Base-by-base conservation (phyloP, 2,888 invertebrate species). In the Pristionchus exspectatus region DNA sequence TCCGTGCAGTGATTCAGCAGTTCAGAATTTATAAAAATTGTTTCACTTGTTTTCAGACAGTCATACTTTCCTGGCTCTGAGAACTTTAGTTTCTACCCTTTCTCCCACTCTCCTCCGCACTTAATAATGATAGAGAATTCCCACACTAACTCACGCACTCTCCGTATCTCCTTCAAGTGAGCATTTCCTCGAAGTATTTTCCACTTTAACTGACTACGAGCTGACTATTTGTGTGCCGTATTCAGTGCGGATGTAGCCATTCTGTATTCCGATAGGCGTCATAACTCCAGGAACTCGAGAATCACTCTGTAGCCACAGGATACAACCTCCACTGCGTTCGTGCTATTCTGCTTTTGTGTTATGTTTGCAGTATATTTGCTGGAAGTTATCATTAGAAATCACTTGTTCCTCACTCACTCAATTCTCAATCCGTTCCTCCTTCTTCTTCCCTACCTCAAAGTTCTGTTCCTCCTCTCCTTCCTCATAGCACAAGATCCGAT, bases 401-500 rank as follows among this genome's bases (percentile, higher is more conserved):
- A 50, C 44, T 0, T 50, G 7, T 1, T 50, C 44, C 4, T 50
- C 12, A 3, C 5, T 50, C 44, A 7, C 12, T 10, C 9, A 3
- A 24, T 59, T 59, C 59, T 59, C 59, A 18, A 59, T 21, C 63
- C 63, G 63, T 63, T 63, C 63, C n/a, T 59, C 59, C 24, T 21
- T 24, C 59, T 44, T 24, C 50, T 81, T 30, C 54, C 54, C 56
- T 54, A 44, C 54, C 27, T 30, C 54, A 21, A 50, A 50, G 38
- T 81, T 81, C 44, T 81, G 18, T 50, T 50, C 44, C 44, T 33
- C 81, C 12, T 81, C 38, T 18, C 38, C 81, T 24, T 81, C 38
- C 50, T 81, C 74, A 38, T 81, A 81, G 69, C 69, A 16, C 69
- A 24, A 63, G 63, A 63, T 69, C 69, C 27, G 69, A 69, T 69